Conservation (phyloP, 92 coral and sea anemone genomes). For the Hydrozoanthus gracilis region DNA sequence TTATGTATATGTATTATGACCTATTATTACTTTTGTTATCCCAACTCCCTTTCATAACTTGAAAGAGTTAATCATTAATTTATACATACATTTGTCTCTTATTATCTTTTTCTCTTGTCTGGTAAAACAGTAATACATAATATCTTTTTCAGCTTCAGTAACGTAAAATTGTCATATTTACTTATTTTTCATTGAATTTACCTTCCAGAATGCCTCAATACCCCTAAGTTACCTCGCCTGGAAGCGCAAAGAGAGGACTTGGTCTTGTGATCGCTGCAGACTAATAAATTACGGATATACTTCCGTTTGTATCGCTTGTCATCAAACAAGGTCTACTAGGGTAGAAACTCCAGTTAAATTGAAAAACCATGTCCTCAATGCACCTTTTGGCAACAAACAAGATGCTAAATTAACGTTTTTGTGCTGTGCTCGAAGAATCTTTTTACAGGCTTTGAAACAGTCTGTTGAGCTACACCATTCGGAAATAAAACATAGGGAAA, state of each 20-base stretch:
- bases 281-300: not conserved
- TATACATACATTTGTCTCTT: too few relatives aligned
- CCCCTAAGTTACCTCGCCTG: not conserved
- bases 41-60: too few relatives aligned
- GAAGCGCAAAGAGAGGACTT: not conserved
- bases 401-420: not conserved
- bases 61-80: too few relatives aligned
- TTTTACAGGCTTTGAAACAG: not conserved
- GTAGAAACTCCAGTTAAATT: not conserved
- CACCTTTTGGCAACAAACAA: not conserved
- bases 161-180: too few relatives aligned
- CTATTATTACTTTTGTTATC: too few relatives aligned
- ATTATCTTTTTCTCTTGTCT: too few relatives aligned
- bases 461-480: not conserved
- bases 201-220: not conserved
- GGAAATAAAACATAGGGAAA: too few relatives aligned
- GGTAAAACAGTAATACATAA: too few relatives aligned
- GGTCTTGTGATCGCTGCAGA: not conserved
- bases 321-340: not conserved
- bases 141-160: too few relatives aligned
- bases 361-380: not conserved
- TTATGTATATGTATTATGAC: too few relatives aligned
- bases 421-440: not conserved
- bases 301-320: not conserved
- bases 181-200: not conserved